Evolutionary conservation across 2,113 vertebrate genomes (phyloP), one percentile per base, ranked within the genome.

Genomic region (Sakesphorus luctuosus): DNA sequence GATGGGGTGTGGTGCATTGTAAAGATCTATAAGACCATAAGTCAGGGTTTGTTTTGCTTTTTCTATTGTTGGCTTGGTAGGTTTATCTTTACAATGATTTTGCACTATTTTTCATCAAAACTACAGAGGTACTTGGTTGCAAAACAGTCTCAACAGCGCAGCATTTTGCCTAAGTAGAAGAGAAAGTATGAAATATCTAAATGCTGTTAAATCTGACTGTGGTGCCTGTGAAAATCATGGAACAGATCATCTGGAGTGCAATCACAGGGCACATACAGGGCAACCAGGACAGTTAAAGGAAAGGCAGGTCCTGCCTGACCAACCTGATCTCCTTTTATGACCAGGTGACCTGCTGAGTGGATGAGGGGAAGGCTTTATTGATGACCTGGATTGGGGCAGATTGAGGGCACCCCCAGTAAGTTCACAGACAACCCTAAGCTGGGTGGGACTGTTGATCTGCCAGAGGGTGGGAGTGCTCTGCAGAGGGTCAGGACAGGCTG

Each of bases 361-460:
- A 44, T 36, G 26, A 3, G 5, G 59, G 43, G 31, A 49, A 44
- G 35, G 67, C 12, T 59, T 33, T 31, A 31, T 0, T 43, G 58
- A 35, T 21, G 67, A 31, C 18, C 16, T 49, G 49, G 35, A 16
- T 35, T 75, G 40, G n/a, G 58, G 19, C 11, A 33, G 19, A 21
- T 31, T 0, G 1, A 56, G 56, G 58, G 29, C 49, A 65, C n/a
- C 5, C 40, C 17, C 47, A n/a, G 18, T 23, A 8, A 29, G 9
- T 49, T 35, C 1, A 4, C 29, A 63, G 24, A 35, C n/a, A 20
- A 9, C 40, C 13, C 5, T 0, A 13, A 16, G 4, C 1, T 53
- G 65, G 18, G 56, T 38, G 23, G 29, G 29, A 63, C 6, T 11
- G 24, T 40, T 11, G 65, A 24, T 38, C 5, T 78, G 23, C 46